Evolutionary conservation across 2,797 vertebrate species (phyloP).

Genomic region (Chloroceryle amazona): DNA sequence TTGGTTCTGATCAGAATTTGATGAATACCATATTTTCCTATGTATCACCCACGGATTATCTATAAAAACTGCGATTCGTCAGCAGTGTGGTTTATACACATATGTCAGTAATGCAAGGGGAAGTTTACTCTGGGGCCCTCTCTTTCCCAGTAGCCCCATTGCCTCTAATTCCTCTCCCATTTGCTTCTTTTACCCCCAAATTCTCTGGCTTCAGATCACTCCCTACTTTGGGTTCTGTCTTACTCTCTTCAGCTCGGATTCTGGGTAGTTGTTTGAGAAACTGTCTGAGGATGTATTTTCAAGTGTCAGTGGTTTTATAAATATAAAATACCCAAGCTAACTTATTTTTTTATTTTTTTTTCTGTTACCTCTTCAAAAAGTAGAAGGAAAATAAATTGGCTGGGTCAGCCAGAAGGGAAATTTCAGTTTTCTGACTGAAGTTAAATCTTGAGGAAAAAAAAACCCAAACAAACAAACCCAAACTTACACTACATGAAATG

Average conservation of each 20-base stretch:
- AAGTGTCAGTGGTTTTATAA: not conserved
- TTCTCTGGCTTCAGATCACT: not conserved
- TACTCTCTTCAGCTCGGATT: not conserved
- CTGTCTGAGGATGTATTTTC: not conserved
- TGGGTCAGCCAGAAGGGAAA: not conserved
- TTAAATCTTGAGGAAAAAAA: not conserved
- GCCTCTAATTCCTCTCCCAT: not conserved
- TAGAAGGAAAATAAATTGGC: not conserved
- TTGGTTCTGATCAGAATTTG: constrained; percentile 30
- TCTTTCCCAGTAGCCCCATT: constrained; percentile 7
- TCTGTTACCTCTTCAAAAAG: not conserved
- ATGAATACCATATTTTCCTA: constrained; percentile 36
- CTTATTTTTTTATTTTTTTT: not conserved
- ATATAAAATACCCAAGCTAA: not conserved
- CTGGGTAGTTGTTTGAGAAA: not conserved
- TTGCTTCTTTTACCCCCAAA: not conserved
- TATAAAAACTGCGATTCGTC: constrained; percentile 28
- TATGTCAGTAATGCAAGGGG: not conserved
- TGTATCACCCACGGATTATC: constrained; percentile 43
- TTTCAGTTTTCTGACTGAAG: not conserved
- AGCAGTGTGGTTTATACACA: constrained; percentile 21
- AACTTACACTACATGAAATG: not conserved
- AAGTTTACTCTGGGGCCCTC: constrained; percentile 8
- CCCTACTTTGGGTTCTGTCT: not conserved
- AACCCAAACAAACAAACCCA: not conserved